phyloP scores from a whole-genome alignment of 2,888 invertebrate genomes.

The Rotaria socialis region DNA sequence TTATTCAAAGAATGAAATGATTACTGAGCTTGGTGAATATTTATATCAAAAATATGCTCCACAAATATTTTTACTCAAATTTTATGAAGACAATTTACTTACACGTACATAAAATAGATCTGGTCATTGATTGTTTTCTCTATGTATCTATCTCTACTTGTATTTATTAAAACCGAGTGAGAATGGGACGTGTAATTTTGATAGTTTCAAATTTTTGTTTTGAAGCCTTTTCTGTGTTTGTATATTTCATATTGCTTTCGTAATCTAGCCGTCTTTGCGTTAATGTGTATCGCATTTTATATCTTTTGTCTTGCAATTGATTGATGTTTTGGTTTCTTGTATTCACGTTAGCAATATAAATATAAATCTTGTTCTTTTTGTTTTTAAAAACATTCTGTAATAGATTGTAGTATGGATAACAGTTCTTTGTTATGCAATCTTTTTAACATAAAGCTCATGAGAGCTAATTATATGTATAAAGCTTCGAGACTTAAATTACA shows the following conservation, averaged over 20 bases:
- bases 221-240: neutral
- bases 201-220: neutral
- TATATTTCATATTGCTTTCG: neutral
- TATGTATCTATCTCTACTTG: neutral
- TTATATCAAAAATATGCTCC: constrained; percentile 25
- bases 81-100: constrained; percentile 30
- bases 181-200: neutral
- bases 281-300: neutral
- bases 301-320: neutral
- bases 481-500: no score
- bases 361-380: neutral
- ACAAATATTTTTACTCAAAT: neutral
- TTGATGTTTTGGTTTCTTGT: neutral
- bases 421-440: no score
- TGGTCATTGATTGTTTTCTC: neutral
- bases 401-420: neutral
- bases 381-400: neutral
- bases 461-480: no score
- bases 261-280: neutral
- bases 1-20: neutral
- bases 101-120: neutral
- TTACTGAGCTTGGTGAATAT: neutral
- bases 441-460: no score
- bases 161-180: neutral
- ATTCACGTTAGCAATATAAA: neutral